Evolutionary conservation across 2,888 invertebrate species (phyloP), one percentile per base, ranked within the genome.

Genomic region (Caenorhabditis sp.): DNA sequence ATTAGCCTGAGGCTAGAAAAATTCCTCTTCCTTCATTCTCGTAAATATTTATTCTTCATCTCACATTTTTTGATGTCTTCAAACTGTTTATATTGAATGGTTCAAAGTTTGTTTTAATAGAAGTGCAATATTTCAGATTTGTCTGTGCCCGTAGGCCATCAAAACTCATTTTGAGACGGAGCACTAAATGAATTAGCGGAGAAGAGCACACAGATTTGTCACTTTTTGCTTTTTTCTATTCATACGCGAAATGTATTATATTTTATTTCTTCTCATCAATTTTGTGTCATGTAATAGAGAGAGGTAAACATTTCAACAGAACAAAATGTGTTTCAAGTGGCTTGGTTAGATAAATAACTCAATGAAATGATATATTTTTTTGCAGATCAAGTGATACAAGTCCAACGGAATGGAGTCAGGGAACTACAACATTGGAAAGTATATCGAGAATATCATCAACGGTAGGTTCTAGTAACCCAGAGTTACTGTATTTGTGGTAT

Each of bases 371-470:
- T 43, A 17, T 10, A n/a, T n/a, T n/a, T 10, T 17, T 43, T 43
- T 43, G 17, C 17, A 43, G 43, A 17, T 43, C 43, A 17, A 43
- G 43, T 43, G 43, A 43, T 43, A 3, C 17, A 3, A 43, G 43
- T 43, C 43, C 43, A 14, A 43, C 8, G 21, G 70, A 70, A 14
- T 49, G 58, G 23, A 50, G 26, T 38, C 31, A 58, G 23, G 61
- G 61, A 49, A 50, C 61, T 17, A 70, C 70, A 5, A 71, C 70
- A 7, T 53, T 71, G 49, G 70, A 71, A 43, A 66, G 66, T 7
- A 71, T 71, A 14, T 65, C 70, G 8, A 59, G 70, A 43, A 56
- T 70, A 23, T 62, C 62, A 49, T 64, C 70, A 0, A 65, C 70
- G 54, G 70, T 70, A 1, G 54, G 65, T 62, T 14, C n/a, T n/a